A percentile compares a stretch with the other conserved stretches of the same genome.
phyloP scores from a whole-genome alignment of 1,140 invertebrate genomes.

The Carcinoscorpius rotundicauda region DNA sequence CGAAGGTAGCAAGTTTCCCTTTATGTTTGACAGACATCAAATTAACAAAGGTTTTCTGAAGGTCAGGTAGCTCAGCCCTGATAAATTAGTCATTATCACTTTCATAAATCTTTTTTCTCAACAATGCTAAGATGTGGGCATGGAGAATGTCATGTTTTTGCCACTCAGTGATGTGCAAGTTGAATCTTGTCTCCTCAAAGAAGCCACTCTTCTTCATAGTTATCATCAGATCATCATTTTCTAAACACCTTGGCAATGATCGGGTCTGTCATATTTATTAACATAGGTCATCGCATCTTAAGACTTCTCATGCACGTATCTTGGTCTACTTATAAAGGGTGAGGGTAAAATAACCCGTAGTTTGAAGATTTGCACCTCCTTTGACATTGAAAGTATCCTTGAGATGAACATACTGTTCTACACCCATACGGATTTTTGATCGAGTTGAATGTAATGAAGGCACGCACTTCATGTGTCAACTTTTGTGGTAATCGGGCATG shows the following conservation, averaged over 20 bases:
- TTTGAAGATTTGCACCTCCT: background rate
- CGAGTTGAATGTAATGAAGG: slow-evolving; percentile 9
- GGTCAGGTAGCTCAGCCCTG: no score
- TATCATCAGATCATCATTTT: slow-evolving; percentile 30
- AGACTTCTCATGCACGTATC: slow-evolving; percentile 9
- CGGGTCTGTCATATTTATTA: slow-evolving; percentile 29
- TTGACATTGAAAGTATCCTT: slow-evolving; percentile 5
- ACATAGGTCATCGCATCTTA: slow-evolving; percentile 31
- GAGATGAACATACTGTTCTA: slow-evolving; percentile 11
- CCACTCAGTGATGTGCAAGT: slow-evolving; percentile 30
- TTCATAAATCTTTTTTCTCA: slow-evolving; percentile 7
- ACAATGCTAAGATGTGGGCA: slow-evolving; percentile 30
- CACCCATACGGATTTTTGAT: slow-evolving; percentile 12
- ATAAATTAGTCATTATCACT: slow-evolving; percentile 15
- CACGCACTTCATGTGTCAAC: no score
- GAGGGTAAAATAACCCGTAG: slow-evolving; percentile 8
- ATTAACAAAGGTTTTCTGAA: no score
- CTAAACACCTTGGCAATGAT: slow-evolving; percentile 33
- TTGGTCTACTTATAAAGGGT: slow-evolving; percentile 8
- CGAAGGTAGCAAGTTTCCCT: no score
- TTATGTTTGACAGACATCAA: no score
- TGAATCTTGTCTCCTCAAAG: slow-evolving; percentile 6
- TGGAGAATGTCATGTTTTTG: slow-evolving; percentile 37
- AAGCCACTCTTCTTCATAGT: slow-evolving; percentile 11
- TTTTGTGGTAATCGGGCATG: no score